Evolutionary conservation across 1,140 invertebrate genomes (phyloP), one percentile per base, ranked within the genome.

Genomic region (Araneus ventricosus): DNA sequence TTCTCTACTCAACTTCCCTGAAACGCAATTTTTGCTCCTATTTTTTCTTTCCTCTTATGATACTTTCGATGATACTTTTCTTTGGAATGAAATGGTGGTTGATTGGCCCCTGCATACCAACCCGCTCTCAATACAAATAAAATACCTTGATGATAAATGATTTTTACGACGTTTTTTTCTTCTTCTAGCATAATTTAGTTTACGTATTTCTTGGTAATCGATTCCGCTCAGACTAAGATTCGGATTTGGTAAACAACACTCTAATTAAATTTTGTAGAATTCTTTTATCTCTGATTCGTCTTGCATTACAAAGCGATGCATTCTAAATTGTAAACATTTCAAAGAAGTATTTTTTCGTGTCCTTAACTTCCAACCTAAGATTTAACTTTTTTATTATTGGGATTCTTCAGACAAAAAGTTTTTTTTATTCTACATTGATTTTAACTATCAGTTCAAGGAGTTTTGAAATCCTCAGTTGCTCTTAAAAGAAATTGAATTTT

Each of bases 51-150:
- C 59, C 63, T n/a, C 63, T 67, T n/a, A 67, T 67, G 63, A 67
- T 67, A 27, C 63, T 67, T 67, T 67, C 63, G 24, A 10, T n/a
- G 63, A 67, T 67, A 67, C 63, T 67, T n/a, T 67, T 67, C 63
- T 27, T 67, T 4, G 24, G 63, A 67, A 67, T 67, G 63, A 67
- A 67, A 67, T 27, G 63, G 27, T 67, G 27, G n/a, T n/a, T 67
- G 63, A 67, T 67, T 67, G 63, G 63, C 63, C 63, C 24, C 24
- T 67, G 63, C 63, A 67, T 67, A 27, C 24, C 63, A 67, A 67
- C 8, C 63, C 24, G 27, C 63, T 67, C 27, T n/a, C 27, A 27
- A 27, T 67, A 22, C 8, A 67, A 67, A 67, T 67, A 67, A 67
- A 67, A 27, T 27, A n/a, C 63, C 63, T 27, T 24, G 63, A n/a